Percentiles rank a stretch among this genome's conserved stretches.
These are phyloP conservation scores for Vesta saturnalis DNA, from an alignment of 2,888 invertebrate species.

Conservation along the genomic window DNA sequence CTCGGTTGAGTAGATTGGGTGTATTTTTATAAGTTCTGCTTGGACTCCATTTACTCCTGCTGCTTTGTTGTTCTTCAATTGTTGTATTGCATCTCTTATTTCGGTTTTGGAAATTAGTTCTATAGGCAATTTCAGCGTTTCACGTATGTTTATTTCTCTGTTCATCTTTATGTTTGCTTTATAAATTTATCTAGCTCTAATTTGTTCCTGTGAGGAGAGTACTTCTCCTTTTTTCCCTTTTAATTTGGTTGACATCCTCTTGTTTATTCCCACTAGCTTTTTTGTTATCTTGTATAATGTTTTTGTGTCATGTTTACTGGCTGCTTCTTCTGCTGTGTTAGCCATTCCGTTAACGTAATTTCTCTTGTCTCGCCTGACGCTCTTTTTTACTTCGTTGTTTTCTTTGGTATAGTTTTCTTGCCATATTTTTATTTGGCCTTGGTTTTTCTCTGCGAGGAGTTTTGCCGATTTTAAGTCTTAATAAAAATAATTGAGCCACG, in stretches of 20 bases:
- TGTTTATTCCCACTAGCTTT: not conserved
- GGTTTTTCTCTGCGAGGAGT: no score
- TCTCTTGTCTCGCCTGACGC: no score
- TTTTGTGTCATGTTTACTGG: no score
- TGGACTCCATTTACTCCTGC: not conserved
- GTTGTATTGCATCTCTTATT: not conserved
- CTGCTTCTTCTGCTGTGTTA: no score
- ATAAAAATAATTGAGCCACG: no score
- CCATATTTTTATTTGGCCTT: no score
- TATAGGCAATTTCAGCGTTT: not conserved
- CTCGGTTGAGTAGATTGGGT: not conserved
- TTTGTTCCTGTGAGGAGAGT: not conserved
- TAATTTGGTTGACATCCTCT: not conserved
- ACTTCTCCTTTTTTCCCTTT: not conserved
- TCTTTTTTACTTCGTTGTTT: no score
- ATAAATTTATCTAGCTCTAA: not conserved
- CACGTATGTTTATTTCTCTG: not conserved
- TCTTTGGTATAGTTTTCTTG: no score
- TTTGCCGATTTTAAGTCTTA: no score
- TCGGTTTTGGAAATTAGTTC: not conserved
- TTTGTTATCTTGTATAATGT: not conserved
- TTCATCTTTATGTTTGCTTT: not conserved
- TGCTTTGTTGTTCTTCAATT: not conserved
- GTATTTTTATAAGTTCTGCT: not conserved
- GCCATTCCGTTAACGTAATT: no score